Percentiles rank a stretch among this genome's conserved stretches.
Conservation (phyloP, 2,113 vertebrate species). For the Sphaerodactylus townsendi region DNA sequence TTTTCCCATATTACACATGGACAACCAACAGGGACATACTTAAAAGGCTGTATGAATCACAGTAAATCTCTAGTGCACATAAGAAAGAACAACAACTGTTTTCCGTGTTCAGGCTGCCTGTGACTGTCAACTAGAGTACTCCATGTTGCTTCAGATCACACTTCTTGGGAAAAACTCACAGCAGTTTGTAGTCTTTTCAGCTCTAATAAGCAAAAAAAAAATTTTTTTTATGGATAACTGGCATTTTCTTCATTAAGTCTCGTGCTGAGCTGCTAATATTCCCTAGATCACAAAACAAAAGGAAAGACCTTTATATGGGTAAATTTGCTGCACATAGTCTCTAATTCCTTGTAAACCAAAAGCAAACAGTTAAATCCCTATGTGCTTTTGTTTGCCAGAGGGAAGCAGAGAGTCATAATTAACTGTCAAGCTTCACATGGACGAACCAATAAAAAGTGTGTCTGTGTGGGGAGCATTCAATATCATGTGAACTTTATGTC, state of each 20-base stretch:
- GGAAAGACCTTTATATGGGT: slow-evolving; percentile 47
- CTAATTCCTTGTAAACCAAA: slow-evolving; percentile 71
- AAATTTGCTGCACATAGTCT: slow-evolving; percentile 55
- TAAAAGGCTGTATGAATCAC: background rate
- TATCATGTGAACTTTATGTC: background rate
- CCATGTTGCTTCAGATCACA: background rate
- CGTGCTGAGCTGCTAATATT: slow-evolving; percentile 55
- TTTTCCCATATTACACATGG: background rate
- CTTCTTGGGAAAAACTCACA: slow-evolving; percentile 18
- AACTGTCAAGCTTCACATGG: slow-evolving; percentile 47
- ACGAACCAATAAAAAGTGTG: slow-evolving; percentile 36
- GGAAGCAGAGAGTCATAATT: slow-evolving; percentile 53
- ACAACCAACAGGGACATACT: background rate
- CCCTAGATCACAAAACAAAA: slow-evolving; percentile 36
- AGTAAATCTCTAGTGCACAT: background rate
- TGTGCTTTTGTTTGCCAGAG: slow-evolving; percentile 58
- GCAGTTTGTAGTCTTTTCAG: slow-evolving; percentile 25
- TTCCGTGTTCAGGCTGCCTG: background rate
- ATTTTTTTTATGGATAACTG: slow-evolving; percentile 12
- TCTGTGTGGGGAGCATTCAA: slow-evolving; percentile 16
- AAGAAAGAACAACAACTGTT: background rate
- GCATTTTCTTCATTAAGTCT: slow-evolving; percentile 37
- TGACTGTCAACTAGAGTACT: background rate
- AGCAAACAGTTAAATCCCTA: slow-evolving; percentile 67
- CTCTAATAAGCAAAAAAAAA: slow-evolving; percentile 20